phyloP scores from a whole-genome alignment of 2,797 vertebrate species.

The Bovichtus diacanthus region DNA sequence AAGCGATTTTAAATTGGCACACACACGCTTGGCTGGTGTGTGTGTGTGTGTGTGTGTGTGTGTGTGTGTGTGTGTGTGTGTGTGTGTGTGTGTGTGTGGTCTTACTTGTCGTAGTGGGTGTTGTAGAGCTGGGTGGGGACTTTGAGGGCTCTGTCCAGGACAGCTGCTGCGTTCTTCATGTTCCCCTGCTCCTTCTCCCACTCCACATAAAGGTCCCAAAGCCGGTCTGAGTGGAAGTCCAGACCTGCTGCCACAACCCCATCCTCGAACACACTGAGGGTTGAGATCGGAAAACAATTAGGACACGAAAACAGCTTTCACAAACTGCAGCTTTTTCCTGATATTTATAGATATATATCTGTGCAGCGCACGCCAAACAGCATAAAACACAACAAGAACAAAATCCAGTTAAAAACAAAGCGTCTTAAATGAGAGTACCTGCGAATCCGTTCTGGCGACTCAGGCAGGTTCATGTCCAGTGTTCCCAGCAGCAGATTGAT shows the following conservation, averaged over 20 bases:
- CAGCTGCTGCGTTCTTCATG: slow-evolving; percentile 76
- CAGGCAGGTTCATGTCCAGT: slow-evolving; percentile 86
- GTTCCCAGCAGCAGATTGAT: slow-evolving; percentile 88
- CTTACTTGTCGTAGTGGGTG: slow-evolving; percentile 90
- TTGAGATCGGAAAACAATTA: slow-evolving; percentile 3
- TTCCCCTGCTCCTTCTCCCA: slow-evolving; percentile 90
- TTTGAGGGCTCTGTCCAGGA: slow-evolving; percentile 86
- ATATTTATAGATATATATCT: neutral
- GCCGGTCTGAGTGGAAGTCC: slow-evolving; percentile 91
- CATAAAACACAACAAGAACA: neutral
- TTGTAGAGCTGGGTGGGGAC: slow-evolving; percentile 91
- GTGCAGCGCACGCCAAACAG: neutral
- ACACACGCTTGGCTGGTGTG: neutral
- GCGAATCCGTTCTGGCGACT: slow-evolving; percentile 85
- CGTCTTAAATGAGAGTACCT: slow-evolving; percentile 71
- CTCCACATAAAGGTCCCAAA: slow-evolving; percentile 90
- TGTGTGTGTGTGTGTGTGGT: slow-evolving; percentile 7
- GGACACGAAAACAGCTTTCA: neutral
- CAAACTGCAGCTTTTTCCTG: neutral
- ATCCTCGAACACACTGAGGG: slow-evolving; percentile 86
- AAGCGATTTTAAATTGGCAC: too few relatives aligned
- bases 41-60: neutral
- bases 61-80: neutral
- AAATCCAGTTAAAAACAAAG: neutral
- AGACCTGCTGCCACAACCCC: slow-evolving; percentile 84